Evolutionary conservation across 2,113 vertebrate species (phyloP).

Genomic region (Poeciliopsis turrubarensis): DNA sequence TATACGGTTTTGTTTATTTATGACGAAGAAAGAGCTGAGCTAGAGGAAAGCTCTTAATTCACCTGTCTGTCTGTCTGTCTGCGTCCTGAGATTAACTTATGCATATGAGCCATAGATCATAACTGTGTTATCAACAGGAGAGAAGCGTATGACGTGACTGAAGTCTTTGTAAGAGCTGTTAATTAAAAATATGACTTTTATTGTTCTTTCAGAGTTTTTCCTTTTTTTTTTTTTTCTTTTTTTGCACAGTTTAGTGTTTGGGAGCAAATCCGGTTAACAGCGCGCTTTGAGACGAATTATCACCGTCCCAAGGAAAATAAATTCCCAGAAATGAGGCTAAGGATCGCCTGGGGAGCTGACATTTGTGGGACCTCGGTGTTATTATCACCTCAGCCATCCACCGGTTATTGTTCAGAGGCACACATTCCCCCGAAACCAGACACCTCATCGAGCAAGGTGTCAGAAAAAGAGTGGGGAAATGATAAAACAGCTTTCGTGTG

Average conservation of each 20-base stretch:
- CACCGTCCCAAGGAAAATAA: slow-evolving; percentile 3
- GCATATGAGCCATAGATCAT: too few relatives aligned
- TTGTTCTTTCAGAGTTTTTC: background rate
- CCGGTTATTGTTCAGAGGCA: slow-evolving; percentile 11
- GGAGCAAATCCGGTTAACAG: background rate
- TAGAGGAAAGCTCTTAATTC: too few relatives aligned
- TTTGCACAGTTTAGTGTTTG: background rate
- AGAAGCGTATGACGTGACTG: background rate
- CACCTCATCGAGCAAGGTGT: slow-evolving; percentile 49
- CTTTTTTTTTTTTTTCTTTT: background rate
- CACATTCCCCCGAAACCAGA: slow-evolving; percentile 14
- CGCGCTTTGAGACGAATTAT: slow-evolving; percentile 6
- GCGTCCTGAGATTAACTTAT: too few relatives aligned
- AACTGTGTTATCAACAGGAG: background rate
- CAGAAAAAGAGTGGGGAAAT: slow-evolving; percentile 50
- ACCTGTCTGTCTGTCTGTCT: too few relatives aligned
- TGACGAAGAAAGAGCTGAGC: too few relatives aligned
- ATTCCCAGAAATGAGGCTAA: slow-evolving; percentile 21
- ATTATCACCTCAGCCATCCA: slow-evolving; percentile 32
- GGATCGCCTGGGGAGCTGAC: slow-evolving; percentile 33
- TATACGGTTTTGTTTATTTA: too few relatives aligned
- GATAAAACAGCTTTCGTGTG: slow-evolving; percentile 60
- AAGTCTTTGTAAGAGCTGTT: background rate
- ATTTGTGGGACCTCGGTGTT: slow-evolving; percentile 45
- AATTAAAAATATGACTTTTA: background rate